phyloP scores from a whole-genome alignment of 2,797 vertebrate genomes.

The Enteromius fasciolatus region DNA sequence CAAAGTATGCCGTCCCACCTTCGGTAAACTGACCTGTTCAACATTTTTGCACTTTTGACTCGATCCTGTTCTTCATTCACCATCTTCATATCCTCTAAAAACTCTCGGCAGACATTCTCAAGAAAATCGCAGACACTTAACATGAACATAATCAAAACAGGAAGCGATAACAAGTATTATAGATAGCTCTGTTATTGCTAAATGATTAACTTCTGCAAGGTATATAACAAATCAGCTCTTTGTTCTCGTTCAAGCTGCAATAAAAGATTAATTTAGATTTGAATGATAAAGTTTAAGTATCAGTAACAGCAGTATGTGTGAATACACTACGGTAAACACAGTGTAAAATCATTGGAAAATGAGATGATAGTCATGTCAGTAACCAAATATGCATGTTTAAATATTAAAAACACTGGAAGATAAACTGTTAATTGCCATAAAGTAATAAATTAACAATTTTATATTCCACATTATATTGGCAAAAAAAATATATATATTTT shows the following conservation, averaged over 20 bases:
- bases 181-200: background rate
- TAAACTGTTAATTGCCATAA: background rate
- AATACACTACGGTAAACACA: background rate
- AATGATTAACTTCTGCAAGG: slow-evolving; percentile 24
- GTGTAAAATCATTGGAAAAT: background rate
- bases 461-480: background rate
- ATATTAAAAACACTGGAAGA: background rate
- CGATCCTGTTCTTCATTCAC: background rate
- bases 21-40: slow-evolving; percentile 37
- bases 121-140: background rate
- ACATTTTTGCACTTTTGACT: slow-evolving; percentile 28
- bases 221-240: background rate
- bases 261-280: background rate
- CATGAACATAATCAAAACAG: slow-evolving; percentile 13
- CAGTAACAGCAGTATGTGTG: background rate
- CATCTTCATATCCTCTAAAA: background rate
- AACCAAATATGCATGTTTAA: background rate
- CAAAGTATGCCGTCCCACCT: slow-evolving; percentile 16
- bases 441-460: background rate
- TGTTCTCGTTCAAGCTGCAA: background rate
- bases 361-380: background rate
- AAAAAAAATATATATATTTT: background rate
- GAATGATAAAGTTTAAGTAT: background rate
- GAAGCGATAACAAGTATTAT: slow-evolving; percentile 9
- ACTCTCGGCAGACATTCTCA: background rate